Percentiles rank a stretch among this genome's conserved stretches.
phyloP scores from a whole-genome alignment of 2,797 vertebrate genomes.

The Sorex maritimensis region DNA sequence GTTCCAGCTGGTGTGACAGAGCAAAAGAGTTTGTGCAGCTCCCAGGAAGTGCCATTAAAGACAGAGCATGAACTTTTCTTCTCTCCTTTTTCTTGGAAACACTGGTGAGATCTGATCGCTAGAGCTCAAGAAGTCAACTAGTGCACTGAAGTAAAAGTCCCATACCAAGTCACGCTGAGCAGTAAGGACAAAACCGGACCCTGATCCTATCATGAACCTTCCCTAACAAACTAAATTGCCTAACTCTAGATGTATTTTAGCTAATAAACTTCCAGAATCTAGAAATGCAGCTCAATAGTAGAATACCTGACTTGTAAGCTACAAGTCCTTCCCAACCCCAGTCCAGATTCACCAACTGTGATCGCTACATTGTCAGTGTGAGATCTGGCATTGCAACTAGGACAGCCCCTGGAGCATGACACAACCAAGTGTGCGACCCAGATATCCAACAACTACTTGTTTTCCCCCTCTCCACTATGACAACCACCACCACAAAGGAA shows the following conservation, averaged over 20 bases:
- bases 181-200: not conserved
- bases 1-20: not conserved
- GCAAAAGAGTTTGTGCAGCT: not conserved
- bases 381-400: too few relatives aligned
- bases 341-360: too few relatives aligned
- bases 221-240: not conserved
- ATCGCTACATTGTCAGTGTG: too few relatives aligned
- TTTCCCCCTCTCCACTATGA: too few relatives aligned
- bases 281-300: too few relatives aligned
- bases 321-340: too few relatives aligned
- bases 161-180: not conserved
- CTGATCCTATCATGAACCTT: not conserved
- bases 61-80: not conserved
- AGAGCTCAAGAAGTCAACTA: not conserved
- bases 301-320: too few relatives aligned
- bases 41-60: not conserved
- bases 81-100: constrained; percentile 41
- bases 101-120: not conserved
- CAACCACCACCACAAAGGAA: too few relatives aligned
- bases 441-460: too few relatives aligned
- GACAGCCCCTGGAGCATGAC: too few relatives aligned
- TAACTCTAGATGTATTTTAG: constrained; percentile 28
- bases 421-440: too few relatives aligned
- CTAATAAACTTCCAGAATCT: too few relatives aligned
- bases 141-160: constrained; percentile 24